A percentile compares a stretch with the other conserved stretches of the same genome.
Evolutionary conservation across 1,140 invertebrate species (phyloP).

Genomic region (Drosophila tsacasi): DNA sequence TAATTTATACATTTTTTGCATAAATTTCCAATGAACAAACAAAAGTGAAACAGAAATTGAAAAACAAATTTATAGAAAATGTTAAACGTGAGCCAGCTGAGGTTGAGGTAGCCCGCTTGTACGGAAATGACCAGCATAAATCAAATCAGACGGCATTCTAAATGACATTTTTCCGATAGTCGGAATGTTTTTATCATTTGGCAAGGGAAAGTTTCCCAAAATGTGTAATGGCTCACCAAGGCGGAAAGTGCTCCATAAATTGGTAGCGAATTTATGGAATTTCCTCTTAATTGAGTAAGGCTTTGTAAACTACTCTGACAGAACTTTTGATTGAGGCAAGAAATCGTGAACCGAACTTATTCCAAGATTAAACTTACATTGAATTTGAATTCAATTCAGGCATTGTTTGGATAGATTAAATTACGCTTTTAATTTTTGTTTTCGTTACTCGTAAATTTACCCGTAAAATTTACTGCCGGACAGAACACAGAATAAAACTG

Average conservation of each 20-base stretch:
- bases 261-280: slow-evolving; percentile 27
- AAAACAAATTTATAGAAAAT: slow-evolving; percentile 53
- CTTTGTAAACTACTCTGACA: slow-evolving; percentile 24
- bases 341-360: slow-evolving; percentile 18
- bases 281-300: slow-evolving; percentile 29
- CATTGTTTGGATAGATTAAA: slow-evolving; percentile 21
- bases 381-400: slow-evolving; percentile 16
- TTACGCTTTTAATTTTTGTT: slow-evolving; percentile 29
- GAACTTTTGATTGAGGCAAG: slow-evolving; percentile 19
- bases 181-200: slow-evolving; percentile 38
- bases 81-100: slow-evolving; percentile 28
- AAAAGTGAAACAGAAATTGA: slow-evolving; percentile 46
- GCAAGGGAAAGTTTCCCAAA: slow-evolving; percentile 30
- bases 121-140: slow-evolving; percentile 69
- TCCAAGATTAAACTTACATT: slow-evolving; percentile 9
- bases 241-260: slow-evolving; percentile 30
- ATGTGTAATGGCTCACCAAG: slow-evolving; percentile 18
- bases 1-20: slow-evolving; percentile 69
- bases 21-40: slow-evolving; percentile 55
- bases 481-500: slow-evolving; percentile 11
- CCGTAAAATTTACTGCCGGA: slow-evolving; percentile 40
- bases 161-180: slow-evolving; percentile 68
- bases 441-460: slow-evolving; percentile 39
- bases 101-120: slow-evolving; percentile 5
- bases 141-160: slow-evolving; percentile 68